phyloP scores from a whole-genome alignment of 2,113 vertebrate species.

The Platycercus adscitus region DNA sequence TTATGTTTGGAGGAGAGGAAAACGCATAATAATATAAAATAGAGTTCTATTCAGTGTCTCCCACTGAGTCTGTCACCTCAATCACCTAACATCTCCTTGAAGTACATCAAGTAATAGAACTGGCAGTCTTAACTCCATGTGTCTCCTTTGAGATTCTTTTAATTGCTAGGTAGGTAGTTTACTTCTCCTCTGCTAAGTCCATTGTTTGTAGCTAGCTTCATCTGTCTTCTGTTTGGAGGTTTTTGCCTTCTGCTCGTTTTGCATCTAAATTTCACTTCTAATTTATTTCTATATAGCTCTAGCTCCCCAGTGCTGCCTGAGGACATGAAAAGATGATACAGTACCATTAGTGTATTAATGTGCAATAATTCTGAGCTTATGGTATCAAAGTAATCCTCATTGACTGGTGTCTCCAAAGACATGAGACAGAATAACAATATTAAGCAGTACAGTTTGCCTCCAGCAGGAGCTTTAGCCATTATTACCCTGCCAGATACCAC shows the following conservation, averaged over 20 bases:
- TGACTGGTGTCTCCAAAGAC: slow-evolving; percentile 52
- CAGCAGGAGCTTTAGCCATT: not conserved
- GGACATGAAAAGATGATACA: slow-evolving; percentile 57
- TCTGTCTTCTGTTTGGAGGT: slow-evolving; percentile 16
- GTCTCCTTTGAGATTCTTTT: not conserved
- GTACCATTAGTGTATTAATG: slow-evolving; percentile 61
- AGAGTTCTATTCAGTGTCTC: not conserved
- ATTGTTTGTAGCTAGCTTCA: not conserved
- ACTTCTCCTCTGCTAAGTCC: not conserved
- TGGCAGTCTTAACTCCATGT: not conserved
- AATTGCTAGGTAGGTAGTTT: not conserved
- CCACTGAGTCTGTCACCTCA: not conserved
- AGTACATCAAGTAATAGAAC: not conserved
- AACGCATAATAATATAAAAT: not conserved
- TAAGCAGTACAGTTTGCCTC: slow-evolving; percentile 15
- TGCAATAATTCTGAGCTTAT: slow-evolving; percentile 44
- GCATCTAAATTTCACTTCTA: slow-evolving; percentile 61
- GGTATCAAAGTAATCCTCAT: slow-evolving; percentile 65
- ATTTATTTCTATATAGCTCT: slow-evolving; percentile 49
- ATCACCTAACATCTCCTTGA: not conserved
- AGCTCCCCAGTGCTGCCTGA: slow-evolving; percentile 46
- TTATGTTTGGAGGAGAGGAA: not conserved
- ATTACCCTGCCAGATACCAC: not conserved
- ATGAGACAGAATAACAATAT: slow-evolving; percentile 2
- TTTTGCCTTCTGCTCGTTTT: slow-evolving; percentile 29